Evolutionary conservation across 2,888 invertebrate genomes (phyloP).

Genomic region (Pachydiplax longipennis): DNA sequence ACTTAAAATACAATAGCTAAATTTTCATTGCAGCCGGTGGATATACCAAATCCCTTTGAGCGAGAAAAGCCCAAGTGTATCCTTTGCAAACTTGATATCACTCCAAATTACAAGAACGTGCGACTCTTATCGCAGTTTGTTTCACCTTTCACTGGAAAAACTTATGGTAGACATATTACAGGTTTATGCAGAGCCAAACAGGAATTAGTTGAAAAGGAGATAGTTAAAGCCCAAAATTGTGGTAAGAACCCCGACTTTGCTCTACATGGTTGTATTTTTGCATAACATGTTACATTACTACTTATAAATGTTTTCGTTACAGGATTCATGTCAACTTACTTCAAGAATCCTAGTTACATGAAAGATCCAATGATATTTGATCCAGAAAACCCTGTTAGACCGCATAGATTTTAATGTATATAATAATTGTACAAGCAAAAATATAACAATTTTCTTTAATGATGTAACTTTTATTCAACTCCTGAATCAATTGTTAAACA

Average conservation of each 20-base stretch:
- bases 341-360: conserved; percentile 80
- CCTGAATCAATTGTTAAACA: no score
- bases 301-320: conserved; percentile 52
- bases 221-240: conserved; percentile 76
- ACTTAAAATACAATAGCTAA: background rate
- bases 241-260: conserved; percentile 59
- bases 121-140: conserved; percentile 93
- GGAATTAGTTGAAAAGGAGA: conserved; percentile 73
- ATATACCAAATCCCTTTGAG: conserved; percentile 34
- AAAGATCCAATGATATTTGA: conserved; percentile 92
- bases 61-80: conserved; percentile 28
- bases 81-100: conserved; percentile 31
- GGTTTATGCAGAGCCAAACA: conserved; percentile 89
- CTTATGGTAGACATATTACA: conserved; percentile 93
- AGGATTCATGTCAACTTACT: conserved; percentile 81
- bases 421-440: background rate
- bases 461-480: no score
- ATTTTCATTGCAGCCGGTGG: conserved; percentile 5
- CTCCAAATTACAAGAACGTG: conserved; percentile 89
- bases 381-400: conserved; percentile 81
- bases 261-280: background rate
- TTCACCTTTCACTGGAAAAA: conserved; percentile 90
- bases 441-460: background rate
- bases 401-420: conserved; percentile 73
- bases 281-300: background rate